These are phyloP conservation scores for Molossus molossus DNA, from an alignment of 2,797 vertebrate species.

Conservation along the genomic window DNA sequence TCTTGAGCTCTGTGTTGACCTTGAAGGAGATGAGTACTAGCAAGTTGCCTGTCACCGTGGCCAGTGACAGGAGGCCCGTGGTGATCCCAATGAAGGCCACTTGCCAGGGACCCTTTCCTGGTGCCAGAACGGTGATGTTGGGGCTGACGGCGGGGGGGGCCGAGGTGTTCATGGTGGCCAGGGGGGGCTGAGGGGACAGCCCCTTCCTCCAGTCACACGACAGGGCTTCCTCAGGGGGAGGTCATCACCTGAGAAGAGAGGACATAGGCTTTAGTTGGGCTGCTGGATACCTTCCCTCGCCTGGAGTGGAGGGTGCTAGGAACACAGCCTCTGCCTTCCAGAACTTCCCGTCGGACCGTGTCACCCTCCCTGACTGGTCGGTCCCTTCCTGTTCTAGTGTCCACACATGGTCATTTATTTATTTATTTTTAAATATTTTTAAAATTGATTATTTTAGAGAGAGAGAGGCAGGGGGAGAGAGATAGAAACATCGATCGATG, in stretches of 20 bases:
- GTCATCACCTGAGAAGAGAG: conserved; percentile 80
- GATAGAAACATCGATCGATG: no score
- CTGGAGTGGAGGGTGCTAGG: neutral
- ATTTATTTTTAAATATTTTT: no score
- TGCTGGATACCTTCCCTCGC: neutral
- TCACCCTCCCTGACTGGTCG: neutral
- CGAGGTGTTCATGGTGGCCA: conserved; percentile 82
- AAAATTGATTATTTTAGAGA: no score
- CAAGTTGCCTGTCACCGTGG: conserved; percentile 92
- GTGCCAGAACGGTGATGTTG: conserved; percentile 86
- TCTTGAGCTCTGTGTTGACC: conserved; percentile 92
- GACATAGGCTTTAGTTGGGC: neutral
- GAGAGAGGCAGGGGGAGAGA: no score
- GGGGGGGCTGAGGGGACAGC: neutral
- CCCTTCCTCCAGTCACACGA: conserved; percentile 28
- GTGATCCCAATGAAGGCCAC: conserved; percentile 90
- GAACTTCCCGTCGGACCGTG: neutral
- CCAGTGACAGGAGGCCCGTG: conserved; percentile 90
- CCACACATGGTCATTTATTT: neutral
- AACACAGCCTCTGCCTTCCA: neutral
- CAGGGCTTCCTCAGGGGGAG: conserved; percentile 68
- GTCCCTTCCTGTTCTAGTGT: neutral
- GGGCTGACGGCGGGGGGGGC: conserved; percentile 82
- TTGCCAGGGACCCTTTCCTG: conserved; percentile 90
- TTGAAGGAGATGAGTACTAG: conserved; percentile 92